A percentile compares a stretch with the other conserved stretches of the same genome.
Evolutionary conservation across 2,797 vertebrate species (phyloP).

Genomic region (Lithobates pipiens): DNA sequence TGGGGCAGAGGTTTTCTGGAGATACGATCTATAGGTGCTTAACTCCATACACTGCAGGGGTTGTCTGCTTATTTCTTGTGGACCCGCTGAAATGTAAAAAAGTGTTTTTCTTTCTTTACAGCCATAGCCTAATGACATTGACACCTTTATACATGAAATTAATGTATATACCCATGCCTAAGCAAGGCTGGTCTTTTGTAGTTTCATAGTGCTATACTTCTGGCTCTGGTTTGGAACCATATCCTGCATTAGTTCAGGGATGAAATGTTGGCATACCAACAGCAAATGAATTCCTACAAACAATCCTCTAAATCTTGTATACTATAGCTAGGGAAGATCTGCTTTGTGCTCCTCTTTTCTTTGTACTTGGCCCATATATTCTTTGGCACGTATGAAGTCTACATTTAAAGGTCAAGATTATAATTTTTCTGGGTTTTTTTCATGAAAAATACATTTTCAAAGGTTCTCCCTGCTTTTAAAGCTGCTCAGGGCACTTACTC

Average conservation of each 20-base stretch:
- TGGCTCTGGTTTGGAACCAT: neutral
- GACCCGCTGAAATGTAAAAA: neutral
- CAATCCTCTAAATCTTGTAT: neutral
- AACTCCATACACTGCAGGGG: neutral
- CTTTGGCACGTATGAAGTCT: neutral
- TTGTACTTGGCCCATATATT: neutral
- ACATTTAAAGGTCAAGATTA: neutral
- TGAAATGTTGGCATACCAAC: too few relatives aligned
- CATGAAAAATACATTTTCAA: neutral
- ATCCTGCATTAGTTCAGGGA: too few relatives aligned
- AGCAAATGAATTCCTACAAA: neutral
- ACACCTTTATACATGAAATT: neutral
- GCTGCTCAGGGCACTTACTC: neutral
- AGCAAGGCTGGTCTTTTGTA: neutral
- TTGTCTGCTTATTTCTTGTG: neutral
- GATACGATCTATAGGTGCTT: conserved; percentile 35
- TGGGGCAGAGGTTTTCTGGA: conserved; percentile 41
- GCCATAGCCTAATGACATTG: neutral
- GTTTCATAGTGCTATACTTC: neutral
- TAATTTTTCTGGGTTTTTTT: neutral
- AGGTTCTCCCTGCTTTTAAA: too few relatives aligned
- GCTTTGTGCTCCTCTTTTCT: neutral
- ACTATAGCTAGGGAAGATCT: neutral
- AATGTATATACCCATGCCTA: neutral
- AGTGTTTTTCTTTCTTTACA: neutral